Percentiles rank a stretch among this genome's conserved stretches.
Conservation (phyloP, 2,797 vertebrate genomes). For the Crocidura indochinensis region DNA sequence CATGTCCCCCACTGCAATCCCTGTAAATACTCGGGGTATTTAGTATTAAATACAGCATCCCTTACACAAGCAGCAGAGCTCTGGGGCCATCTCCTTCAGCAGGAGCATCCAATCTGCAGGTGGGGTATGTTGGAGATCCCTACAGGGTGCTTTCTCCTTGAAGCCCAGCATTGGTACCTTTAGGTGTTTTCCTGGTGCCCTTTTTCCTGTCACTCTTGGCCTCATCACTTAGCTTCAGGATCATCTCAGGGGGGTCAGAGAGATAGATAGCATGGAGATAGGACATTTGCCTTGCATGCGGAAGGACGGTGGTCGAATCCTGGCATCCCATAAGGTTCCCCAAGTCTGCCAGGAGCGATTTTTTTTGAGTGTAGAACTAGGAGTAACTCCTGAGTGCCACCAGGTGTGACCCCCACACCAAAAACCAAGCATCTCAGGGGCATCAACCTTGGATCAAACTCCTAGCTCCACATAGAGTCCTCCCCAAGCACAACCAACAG, state of each 20-base stretch:
- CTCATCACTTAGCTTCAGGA: neutral
- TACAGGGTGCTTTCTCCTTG: neutral
- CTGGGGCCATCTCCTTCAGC: neutral
- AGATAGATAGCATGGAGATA: too few relatives aligned
- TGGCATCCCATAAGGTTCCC: too few relatives aligned
- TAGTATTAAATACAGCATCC: neutral
- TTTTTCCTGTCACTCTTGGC: neutral
- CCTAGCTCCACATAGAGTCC: too few relatives aligned
- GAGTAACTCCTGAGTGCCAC: too few relatives aligned
- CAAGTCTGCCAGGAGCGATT: too few relatives aligned
- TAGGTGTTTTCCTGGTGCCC: neutral
- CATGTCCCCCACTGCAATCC: neutral
- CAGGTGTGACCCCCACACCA: too few relatives aligned
- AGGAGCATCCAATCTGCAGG: neutral
- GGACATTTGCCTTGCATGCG: too few relatives aligned
- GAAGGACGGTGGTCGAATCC: too few relatives aligned
- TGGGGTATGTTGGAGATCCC: too few relatives aligned
- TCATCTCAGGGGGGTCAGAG: neutral
- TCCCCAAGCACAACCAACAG: too few relatives aligned
- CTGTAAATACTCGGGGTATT: neutral
- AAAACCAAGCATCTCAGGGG: too few relatives aligned
- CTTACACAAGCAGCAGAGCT: neutral
- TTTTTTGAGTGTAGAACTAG: too few relatives aligned
- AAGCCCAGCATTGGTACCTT: neutral
- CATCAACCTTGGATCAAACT: neutral